Evolutionary conservation across 2,888 invertebrate species (phyloP), one percentile per base, ranked within the genome.

Genomic region (Agonum fuliginosum): DNA sequence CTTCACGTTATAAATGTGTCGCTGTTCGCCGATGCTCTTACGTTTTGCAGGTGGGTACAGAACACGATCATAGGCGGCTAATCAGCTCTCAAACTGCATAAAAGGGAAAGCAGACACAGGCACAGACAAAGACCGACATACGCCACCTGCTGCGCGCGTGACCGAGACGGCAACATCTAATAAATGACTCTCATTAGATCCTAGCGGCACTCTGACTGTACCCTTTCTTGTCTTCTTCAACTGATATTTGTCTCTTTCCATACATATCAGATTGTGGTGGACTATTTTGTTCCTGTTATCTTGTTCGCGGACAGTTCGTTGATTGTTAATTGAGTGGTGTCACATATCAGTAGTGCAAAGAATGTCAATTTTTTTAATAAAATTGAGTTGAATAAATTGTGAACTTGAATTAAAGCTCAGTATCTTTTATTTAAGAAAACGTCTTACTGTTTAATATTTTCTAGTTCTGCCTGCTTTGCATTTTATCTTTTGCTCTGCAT

Each of bases 151-250:
- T 54, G 72, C 2, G 54, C 27, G 37, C 72, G 37, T 72, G 72
- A 72, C 72, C 8, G 41, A 34, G 54, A 72, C 34, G 72, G 37
- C 19, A 27, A 54, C 30, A 54, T 22, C 37, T 54, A 54, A 72
- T 72, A 54, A 58, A 72, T 72, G 72, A 72, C 20, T 19, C 72
- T 72, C 72, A 72, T 72, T 72, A 71, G 71, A 71, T 51, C 20
- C 51, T 48, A 30, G n/a, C 51, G 19, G 27, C 46, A 27, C 70
- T 54, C 24, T 12, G 24, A 22, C 24, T 2, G 10, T 62, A 8
- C 3, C 27, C 54, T 30, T 46, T 12, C 46, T 17, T 46, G 46
- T 67, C 41, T 67, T 41, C 22, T 67, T 67, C 20, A 58, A 24
- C 14, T 8, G 12, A 67, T 65, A 14, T 62, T 54, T n/a, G 10